Base-by-base conservation (phyloP, 2,113 vertebrate species). In the Cathartes aura region DNA sequence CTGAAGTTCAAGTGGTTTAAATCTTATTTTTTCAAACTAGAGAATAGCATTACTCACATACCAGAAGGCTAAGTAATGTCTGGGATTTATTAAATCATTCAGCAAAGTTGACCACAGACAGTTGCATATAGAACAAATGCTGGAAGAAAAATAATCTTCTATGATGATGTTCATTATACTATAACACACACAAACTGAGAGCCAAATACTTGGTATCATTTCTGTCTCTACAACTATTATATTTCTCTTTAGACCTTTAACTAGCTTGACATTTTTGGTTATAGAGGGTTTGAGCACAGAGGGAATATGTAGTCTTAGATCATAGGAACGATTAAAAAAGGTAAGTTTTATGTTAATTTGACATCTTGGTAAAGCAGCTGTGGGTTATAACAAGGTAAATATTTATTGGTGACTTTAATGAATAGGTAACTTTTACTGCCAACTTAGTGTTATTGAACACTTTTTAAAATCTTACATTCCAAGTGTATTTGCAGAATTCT, bases 61-160 rank as follows among this genome's bases (percentile, higher is more conserved):
- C 97, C 97, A 98, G 71, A 97, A 88, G 53, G 59, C 93, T 96
- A 98, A 98, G 95, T 98, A 95, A 97, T 97, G 97, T 97, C 93
- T 97, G 93, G 73, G 59, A 96, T 94, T 97, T 97, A 84, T 95
- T 94, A 87, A 94, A 82, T 92, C 90, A 80, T 96, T 96, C 91
- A 79, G 88, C 92, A 83, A 95, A 95, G 87, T 64, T 96, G 89
- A 90, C 89, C 93, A 96, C 90, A 93, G 84, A 88, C 92, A 91
- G 93, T 97, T 96, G 82, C 73, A 89, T 87, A 64, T 90, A 96
- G 89, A 90, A 85, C 88, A 94, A 96, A 94, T 82, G 82, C 55
- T 84, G 82, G 75, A 90, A 93, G 64, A 90, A 76, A 71, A 91
- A 74, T 96, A 86, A 90, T 95, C 76, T 87, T 91, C 64, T 80